Percentiles rank a stretch among this genome's conserved stretches.
These are phyloP conservation scores for Amiota mariae DNA, from an alignment of 2,888 invertebrate species.

Conservation along the genomic window DNA sequence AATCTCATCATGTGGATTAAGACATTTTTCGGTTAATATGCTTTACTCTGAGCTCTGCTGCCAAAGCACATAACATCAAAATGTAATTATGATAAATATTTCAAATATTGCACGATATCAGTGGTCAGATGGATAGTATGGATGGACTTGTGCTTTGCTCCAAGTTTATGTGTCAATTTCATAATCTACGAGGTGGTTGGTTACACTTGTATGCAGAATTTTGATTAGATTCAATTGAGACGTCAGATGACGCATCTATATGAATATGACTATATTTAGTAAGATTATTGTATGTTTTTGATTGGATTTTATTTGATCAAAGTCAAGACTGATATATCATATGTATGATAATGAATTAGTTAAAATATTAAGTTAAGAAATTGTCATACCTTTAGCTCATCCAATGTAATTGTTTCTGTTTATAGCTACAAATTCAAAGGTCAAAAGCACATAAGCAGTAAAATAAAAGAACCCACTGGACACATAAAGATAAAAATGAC, in stretches of 20 bases:
- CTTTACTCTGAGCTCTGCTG: background rate
- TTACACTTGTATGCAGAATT: background rate
- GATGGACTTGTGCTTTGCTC: no score
- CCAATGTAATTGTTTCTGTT: no score
- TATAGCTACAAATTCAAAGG: no score
- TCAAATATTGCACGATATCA: background rate
- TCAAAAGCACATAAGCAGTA: background rate
- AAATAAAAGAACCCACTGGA: slow-evolving; percentile 19
- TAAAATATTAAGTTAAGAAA: no score
- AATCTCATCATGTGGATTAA: slow-evolving; percentile 34
- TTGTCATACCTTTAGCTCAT: no score
- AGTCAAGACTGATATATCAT: no score
- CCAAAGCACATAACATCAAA: slow-evolving; percentile 39
- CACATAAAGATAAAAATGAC: slow-evolving; percentile 33
- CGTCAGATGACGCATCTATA: background rate
- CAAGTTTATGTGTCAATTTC: no score
- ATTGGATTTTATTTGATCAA: background rate
- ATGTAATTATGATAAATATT: background rate
- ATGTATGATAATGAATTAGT: no score
- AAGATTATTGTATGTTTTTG: background rate
- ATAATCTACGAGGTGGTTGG: no score
- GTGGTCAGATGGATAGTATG: background rate
- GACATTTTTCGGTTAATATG: slow-evolving; percentile 44
- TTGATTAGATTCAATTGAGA: slow-evolving; percentile 14
- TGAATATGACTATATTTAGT: background rate